A percentile compares a stretch with the other conserved stretches of the same genome.
Evolutionary conservation across 2,888 invertebrate genomes (phyloP).

Genomic region (Periphyllus acericola): DNA sequence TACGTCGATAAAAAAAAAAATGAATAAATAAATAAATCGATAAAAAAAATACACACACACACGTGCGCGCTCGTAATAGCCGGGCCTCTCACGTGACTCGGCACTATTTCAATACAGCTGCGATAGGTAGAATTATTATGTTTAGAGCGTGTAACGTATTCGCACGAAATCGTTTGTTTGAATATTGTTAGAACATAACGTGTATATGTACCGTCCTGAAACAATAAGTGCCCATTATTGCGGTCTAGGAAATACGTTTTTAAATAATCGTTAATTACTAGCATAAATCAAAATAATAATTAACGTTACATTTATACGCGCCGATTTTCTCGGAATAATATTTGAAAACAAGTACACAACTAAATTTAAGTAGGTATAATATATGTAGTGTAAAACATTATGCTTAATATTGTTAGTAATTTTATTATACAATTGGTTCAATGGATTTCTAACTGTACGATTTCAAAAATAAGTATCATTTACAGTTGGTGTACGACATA

Average conservation of each 20-base stretch:
- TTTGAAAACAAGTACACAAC: not conserved
- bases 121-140: not conserved
- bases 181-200: slow-evolving; percentile 3
- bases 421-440: too few relatives aligned
- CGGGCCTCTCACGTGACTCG: slow-evolving; percentile 37
- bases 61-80: not conserved
- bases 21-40: not conserved
- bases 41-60: not conserved
- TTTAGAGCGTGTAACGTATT: slow-evolving; percentile 32
- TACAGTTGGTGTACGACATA: too few relatives aligned
- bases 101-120: slow-evolving; percentile 27
- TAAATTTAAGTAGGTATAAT: not conserved
- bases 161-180: slow-evolving; percentile 46
- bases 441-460: too few relatives aligned
- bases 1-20: not conserved
- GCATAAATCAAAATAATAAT: not conserved
- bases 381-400: too few relatives aligned
- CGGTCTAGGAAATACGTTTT: not conserved
- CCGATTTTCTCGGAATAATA: not conserved
- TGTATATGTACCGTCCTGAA: not conserved
- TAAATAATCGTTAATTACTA: slow-evolving; percentile 10
- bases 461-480: too few relatives aligned
- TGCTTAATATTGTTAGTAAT: too few relatives aligned
- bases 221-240: slow-evolving; percentile 11
- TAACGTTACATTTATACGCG: not conserved